Percentiles rank a stretch among this genome's conserved stretches.
These are phyloP conservation scores for Lepidothrix coronata DNA, from an alignment of 2,113 vertebrate species.

Conservation along the genomic window DNA sequence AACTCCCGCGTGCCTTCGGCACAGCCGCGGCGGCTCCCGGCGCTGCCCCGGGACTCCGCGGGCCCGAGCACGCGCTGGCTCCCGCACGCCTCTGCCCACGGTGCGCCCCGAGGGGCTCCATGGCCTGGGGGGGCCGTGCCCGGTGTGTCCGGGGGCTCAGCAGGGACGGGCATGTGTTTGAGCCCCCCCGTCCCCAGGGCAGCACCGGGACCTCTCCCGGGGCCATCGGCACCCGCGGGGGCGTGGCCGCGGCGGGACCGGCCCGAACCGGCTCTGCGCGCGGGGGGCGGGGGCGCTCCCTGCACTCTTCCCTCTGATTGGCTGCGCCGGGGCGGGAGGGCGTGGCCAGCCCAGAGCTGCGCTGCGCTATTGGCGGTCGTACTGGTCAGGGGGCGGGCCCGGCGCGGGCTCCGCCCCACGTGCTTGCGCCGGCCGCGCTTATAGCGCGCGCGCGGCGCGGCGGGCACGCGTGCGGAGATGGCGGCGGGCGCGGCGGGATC, in stretches of 20 bases:
- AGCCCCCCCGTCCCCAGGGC: background rate
- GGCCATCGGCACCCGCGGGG: too few species aligned
- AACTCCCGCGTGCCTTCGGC: background rate
- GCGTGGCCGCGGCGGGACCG: too few species aligned
- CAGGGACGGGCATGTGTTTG: background rate
- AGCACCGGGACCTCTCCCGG: background rate
- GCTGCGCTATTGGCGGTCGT: fast-evolving
- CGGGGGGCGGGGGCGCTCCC: too few species aligned
- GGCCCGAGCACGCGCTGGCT: background rate
- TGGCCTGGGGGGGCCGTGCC: background rate
- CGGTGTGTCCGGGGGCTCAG: background rate
- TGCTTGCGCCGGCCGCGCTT: background rate
- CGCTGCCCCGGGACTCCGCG: background rate
- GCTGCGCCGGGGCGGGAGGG: fast-evolving
- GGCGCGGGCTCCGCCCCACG: fast-evolving
- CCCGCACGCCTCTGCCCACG: background rate
- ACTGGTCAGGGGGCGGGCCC: background rate
- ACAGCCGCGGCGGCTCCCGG: background rate
- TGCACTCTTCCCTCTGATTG: background rate
- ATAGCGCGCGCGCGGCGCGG: background rate
- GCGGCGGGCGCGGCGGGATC: background rate
- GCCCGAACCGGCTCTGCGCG: too few species aligned
- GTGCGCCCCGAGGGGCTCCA: background rate
- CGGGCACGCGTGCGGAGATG: background rate
- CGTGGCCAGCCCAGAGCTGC: fast-evolving